Evolutionary conservation across 1,140 invertebrate genomes (phyloP).

Genomic region (Drepana arcuata): DNA sequence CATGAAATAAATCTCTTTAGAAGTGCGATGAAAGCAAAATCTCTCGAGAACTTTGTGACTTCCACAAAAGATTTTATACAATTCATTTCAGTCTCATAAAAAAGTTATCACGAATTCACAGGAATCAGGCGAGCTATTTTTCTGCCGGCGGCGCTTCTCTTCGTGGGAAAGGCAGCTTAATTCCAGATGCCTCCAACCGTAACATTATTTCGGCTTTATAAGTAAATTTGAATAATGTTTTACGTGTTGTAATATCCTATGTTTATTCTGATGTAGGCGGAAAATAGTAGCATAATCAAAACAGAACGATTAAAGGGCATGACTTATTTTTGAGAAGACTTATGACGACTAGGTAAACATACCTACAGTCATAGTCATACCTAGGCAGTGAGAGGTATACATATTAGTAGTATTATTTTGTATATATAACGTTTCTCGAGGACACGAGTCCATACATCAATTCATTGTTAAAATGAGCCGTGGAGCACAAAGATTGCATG

Average conservation of each 20-base stretch:
- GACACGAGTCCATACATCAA: too few relatives aligned
- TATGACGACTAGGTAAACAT: too few relatives aligned
- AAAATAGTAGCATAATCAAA: too few relatives aligned
- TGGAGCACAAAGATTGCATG: too few relatives aligned
- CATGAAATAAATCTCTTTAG: conserved; percentile 36
- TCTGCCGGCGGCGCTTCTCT: conserved; percentile 31
- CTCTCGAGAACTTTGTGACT: conserved; percentile 47
- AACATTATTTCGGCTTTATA: conserved; percentile 21
- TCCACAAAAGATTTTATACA: conserved; percentile 54
- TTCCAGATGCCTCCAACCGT: conserved; percentile 28
- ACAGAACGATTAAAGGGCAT: conserved; percentile 7
- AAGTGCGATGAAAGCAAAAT: conserved; percentile 43
- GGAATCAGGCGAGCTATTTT: conserved; percentile 53
- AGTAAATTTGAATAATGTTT: too few relatives aligned
- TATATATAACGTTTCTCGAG: too few relatives aligned
- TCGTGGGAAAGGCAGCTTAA: conserved; percentile 41
- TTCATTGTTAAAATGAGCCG: too few relatives aligned
- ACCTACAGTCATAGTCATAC: too few relatives aligned
- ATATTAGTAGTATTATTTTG: too few relatives aligned
- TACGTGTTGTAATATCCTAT: not conserved
- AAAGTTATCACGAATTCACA: conserved; percentile 60
- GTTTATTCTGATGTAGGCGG: not conserved
- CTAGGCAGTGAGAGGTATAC: too few relatives aligned
- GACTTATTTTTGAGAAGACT: too few relatives aligned
- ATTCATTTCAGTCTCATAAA: conserved; percentile 61